Percentiles rank a stretch among this genome's conserved stretches.
Evolutionary conservation across 2,888 invertebrate species (phyloP).

Genomic region (Drosophila tripunctata): DNA sequence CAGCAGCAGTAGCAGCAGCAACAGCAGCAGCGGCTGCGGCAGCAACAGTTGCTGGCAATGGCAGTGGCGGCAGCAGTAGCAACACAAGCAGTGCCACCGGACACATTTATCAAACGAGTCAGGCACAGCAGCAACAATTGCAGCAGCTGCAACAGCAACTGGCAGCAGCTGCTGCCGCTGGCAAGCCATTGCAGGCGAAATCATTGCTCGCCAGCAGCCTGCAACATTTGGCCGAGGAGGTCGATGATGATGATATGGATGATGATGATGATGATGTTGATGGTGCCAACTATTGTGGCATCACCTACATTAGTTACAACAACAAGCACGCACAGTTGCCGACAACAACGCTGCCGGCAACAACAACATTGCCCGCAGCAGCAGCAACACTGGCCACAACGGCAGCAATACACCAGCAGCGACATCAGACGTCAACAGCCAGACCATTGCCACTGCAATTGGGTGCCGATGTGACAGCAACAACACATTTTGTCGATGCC

Average conservation of each 20-base stretch:
- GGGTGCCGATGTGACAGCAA: conserved; percentile 46
- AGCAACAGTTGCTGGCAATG: conserved; percentile 62
- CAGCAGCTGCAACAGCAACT: conserved; percentile 87
- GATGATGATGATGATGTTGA: conserved; percentile 96
- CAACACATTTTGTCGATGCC: conserved; percentile 73
- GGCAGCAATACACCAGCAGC: conserved; percentile 60
- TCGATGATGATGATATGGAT: conserved; percentile 97
- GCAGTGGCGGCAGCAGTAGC: conserved; percentile 86
- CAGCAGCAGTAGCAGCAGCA: conserved; percentile 83
- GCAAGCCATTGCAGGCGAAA: conserved; percentile 97
- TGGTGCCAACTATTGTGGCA: conserved; percentile 96
- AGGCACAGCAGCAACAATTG: conserved; percentile 65
- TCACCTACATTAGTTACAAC: conserved; percentile 88
- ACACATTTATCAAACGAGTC: conserved; percentile 68
- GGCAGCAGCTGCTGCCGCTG: conserved; percentile 95
- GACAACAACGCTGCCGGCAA: conserved; percentile 65
- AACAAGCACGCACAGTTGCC: conserved; percentile 87
- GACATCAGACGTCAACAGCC: conserved; percentile 24
- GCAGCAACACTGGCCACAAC: conserved; percentile 74
- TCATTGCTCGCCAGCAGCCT: conserved; percentile 97
- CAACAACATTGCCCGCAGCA: conserved; percentile 63
- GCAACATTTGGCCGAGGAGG: conserved; percentile 97
- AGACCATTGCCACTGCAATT: conserved; percentile 63
- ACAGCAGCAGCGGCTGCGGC: conserved; percentile 86
- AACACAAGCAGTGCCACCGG: conserved; percentile 89